Conservation (phyloP, 2,113 vertebrate species). For the Cheirogaleus medius region DNA sequence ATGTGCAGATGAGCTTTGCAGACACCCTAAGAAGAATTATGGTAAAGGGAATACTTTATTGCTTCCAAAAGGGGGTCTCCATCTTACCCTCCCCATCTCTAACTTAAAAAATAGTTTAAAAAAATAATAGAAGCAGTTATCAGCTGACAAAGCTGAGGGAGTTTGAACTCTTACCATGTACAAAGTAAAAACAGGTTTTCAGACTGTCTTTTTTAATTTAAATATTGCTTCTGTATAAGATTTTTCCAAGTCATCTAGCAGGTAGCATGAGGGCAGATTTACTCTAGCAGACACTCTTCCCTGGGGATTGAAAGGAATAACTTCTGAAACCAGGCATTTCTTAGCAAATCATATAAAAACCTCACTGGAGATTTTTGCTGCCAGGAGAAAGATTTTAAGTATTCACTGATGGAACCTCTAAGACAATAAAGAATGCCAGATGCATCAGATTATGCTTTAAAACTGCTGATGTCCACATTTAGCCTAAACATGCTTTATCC, state of each 20-base stretch:
- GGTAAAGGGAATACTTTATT: constrained; percentile 16
- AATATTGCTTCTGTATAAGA: constrained; percentile 26
- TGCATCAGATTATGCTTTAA: constrained; percentile 57
- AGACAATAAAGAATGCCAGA: constrained; percentile 61
- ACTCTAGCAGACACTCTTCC: background rate
- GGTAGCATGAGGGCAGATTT: constrained; percentile 53
- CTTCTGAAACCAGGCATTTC: constrained; percentile 58
- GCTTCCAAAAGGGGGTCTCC: background rate
- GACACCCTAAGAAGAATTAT: background rate
- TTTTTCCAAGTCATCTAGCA: constrained; percentile 36
- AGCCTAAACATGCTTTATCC: constrained; percentile 73
- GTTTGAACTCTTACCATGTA: background rate
- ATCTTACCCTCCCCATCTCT: background rate
- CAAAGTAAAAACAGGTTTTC: constrained; percentile 49
- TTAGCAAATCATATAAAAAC: constrained; percentile 69
- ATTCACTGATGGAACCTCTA: constrained; percentile 66
- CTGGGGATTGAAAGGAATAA: constrained; percentile 25
- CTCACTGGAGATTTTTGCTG: constrained; percentile 67
- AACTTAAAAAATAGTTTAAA: background rate
- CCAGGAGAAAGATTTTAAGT: constrained; percentile 68
- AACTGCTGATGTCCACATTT: constrained; percentile 77
- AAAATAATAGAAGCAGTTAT: background rate
- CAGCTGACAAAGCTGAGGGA: constrained; percentile 18
- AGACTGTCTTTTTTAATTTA: constrained; percentile 49
- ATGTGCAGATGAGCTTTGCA: background rate